phyloP scores from a whole-genome alignment of 1,140 invertebrate species.

The Paraescarpia echinospica region DNA sequence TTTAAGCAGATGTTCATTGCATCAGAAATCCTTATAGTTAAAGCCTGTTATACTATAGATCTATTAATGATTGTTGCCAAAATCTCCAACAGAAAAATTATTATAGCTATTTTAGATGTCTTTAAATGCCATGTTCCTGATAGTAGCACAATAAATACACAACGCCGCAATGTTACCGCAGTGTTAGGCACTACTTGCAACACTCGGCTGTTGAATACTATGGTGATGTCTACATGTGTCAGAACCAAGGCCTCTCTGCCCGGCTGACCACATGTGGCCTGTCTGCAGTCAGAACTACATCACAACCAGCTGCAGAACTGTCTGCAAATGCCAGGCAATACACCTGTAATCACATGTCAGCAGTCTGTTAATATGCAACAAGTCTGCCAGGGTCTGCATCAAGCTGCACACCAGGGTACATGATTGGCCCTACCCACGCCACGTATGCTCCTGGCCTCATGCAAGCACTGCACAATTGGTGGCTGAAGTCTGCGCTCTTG shows the following conservation, averaged over 20 bases:
- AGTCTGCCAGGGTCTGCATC: background rate
- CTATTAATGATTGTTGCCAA: background rate
- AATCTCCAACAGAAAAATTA: too few species aligned
- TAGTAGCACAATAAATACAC: too few species aligned
- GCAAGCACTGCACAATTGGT: too few species aligned
- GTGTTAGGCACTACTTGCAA: too few species aligned
- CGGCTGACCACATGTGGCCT: background rate
- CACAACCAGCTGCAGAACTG: background rate
- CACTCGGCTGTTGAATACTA: too few species aligned
- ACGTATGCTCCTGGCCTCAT: too few species aligned
- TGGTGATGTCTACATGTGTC: background rate
- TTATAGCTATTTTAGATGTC: too few species aligned
- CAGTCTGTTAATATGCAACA: background rate
- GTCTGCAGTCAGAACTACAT: background rate
- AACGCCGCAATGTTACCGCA: too few species aligned
- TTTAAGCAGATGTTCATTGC: too few species aligned
- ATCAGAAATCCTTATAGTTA: too few species aligned
- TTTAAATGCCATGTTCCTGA: too few species aligned
- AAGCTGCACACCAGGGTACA: background rate
- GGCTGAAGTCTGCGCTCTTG: too few species aligned
- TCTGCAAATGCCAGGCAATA: background rate
- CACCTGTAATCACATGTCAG: background rate
- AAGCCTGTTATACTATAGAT: background rate
- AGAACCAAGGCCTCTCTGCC: background rate
- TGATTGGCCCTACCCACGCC: background rate